These are phyloP conservation scores for Laspeyria flexula DNA, from an alignment of 2,888 invertebrate genomes.

Conservation along the genomic window DNA sequence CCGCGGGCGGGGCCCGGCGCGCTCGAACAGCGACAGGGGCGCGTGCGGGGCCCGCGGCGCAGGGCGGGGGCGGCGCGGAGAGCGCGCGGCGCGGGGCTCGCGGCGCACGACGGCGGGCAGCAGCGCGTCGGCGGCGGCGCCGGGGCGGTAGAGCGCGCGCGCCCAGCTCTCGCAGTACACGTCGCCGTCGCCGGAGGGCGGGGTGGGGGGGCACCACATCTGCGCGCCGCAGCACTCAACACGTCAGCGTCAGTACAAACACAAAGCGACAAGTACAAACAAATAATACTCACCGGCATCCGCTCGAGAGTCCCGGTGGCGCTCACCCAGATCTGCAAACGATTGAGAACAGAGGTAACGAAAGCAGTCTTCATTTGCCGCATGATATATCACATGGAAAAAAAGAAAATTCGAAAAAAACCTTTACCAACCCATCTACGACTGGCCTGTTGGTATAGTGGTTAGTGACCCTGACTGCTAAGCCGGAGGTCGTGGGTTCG, in stretches of 20 bases:
- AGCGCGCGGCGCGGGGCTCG: slow-evolving; percentile 85
- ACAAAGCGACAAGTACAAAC: too few relatives aligned
- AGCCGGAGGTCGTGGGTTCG: too few relatives aligned
- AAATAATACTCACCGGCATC: slow-evolving; percentile 93
- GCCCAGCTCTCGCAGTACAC: slow-evolving; percentile 95
- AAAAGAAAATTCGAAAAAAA: too few relatives aligned
- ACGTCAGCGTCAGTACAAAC: too few relatives aligned
- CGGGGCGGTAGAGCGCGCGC: slow-evolving; percentile 93
- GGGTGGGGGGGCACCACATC: slow-evolving; percentile 99
- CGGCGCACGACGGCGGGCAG: slow-evolving; percentile 87
- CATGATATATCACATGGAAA: too few relatives aligned
- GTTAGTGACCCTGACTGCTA: too few relatives aligned
- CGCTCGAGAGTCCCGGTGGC: slow-evolving; percentile 88
- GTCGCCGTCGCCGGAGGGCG: slow-evolving; percentile 97
- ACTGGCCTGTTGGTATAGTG: too few relatives aligned
- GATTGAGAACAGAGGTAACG: too few relatives aligned
- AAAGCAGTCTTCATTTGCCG: too few relatives aligned
- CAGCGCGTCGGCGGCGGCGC: slow-evolving; percentile 91
- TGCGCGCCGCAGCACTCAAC: slow-evolving; percentile 72
- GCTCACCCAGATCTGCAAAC: slow-evolving; percentile 92
- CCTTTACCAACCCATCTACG: too few relatives aligned
- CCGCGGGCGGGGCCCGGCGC: slow-evolving; percentile 78
- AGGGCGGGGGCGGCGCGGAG: slow-evolving; percentile 77
- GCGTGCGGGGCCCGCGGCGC: slow-evolving; percentile 91
- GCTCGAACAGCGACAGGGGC: slow-evolving; percentile 90